Conservation (phyloP, 2,797 vertebrate species). For the Pempheris klunzingeri region DNA sequence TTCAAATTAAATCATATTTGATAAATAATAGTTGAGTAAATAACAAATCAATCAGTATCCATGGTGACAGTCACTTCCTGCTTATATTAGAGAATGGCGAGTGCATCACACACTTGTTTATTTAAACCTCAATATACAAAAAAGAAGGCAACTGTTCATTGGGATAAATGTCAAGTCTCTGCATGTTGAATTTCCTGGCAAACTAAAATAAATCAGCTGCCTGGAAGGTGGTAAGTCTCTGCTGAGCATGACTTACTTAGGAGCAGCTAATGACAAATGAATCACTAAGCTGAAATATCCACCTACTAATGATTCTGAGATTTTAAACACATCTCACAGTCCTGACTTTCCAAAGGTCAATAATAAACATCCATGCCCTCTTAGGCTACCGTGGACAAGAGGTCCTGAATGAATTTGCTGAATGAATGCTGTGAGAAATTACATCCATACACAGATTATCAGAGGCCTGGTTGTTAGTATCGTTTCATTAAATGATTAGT, state of each 20-base stretch:
- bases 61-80: not conserved
- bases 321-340: not conserved
- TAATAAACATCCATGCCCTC: not conserved
- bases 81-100: not conserved
- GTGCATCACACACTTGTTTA: not conserved
- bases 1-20: too few species aligned
- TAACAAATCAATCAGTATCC: not conserved
- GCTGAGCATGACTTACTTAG: not conserved
- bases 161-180: too few species aligned
- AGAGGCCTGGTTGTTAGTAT: not conserved
- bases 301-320: not conserved
- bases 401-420: not conserved
- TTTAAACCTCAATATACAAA: too few species aligned
- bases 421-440: too few species aligned
- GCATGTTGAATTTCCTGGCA: not conserved
- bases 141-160: too few species aligned
- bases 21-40: not conserved
- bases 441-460: not conserved
- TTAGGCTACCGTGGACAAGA: not conserved
- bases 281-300: not conserved
- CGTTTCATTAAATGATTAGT: not conserved
- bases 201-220: not conserved
- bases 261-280: not conserved
- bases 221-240: not conserved
- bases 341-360: not conserved